These are phyloP conservation scores for Psittacula echo DNA, from an alignment of 2,797 vertebrate species.

Conservation along the genomic window DNA sequence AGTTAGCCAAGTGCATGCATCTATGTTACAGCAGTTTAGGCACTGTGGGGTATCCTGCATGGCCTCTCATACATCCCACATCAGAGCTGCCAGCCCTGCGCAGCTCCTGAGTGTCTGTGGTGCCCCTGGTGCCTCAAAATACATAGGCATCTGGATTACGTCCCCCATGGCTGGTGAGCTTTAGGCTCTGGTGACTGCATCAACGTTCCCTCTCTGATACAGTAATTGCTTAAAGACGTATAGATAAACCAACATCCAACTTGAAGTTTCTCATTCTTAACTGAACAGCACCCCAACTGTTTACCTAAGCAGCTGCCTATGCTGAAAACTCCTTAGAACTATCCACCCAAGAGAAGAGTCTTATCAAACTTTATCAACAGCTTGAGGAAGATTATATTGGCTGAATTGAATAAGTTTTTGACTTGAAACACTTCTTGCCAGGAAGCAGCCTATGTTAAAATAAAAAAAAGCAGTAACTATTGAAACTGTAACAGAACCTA, in stretches of 20 bases:
- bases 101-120: not conserved
- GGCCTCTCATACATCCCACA: not conserved
- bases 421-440: not conserved
- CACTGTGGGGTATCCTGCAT: rapidly evolving
- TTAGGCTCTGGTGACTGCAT: not conserved
- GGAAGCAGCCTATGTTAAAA: not conserved
- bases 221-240: not conserved
- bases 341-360: not conserved
- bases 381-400: not conserved
- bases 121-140: not conserved
- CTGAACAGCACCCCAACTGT: not conserved
- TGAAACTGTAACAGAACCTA: not conserved
- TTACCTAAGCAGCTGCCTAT: not conserved
- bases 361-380: not conserved
- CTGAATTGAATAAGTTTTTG: not conserved
- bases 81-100: not conserved
- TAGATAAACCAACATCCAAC: not conserved
- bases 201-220: not conserved
- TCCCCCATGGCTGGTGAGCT: not conserved
- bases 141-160: not conserved
- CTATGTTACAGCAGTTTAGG: not conserved
- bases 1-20: not conserved
- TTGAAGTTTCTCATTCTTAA: not conserved
- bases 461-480: not conserved
- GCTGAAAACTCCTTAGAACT: not conserved